Evolutionary conservation across 53 echinoderm and acorn worm genomes (phyloP), one percentile per base, ranked within the genome.

Genomic region (Echinometra lucunter): DNA sequence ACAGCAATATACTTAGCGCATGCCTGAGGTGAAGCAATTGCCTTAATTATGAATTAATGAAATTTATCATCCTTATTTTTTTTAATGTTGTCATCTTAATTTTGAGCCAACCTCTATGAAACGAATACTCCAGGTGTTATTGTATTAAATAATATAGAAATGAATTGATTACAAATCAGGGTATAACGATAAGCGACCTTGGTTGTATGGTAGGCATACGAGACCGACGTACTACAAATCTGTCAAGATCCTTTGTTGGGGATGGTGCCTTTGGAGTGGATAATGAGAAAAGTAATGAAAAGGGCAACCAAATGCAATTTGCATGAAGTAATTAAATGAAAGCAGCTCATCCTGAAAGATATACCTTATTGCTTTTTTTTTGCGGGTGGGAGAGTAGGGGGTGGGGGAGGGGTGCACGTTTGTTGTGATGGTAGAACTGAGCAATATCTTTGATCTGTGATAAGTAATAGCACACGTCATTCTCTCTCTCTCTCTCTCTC

Each of bases 221-320:
- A 81, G 81, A 81, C 81, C 9, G n/a, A n/a, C n/a, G 75, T 19
- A 75, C 17, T 40, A 42, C 44, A 81, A 81, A 81, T 81, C 81
- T 81, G 81, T 44, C 81, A 23, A 25, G 81, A 81, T 81, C 81
- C 81, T 81, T 81, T 81, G 81, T 81, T 81, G 81, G 81, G 42
- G 44, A 21, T 81, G 42, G 44, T 81, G 21, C 42, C 10, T 44
- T 81, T 40, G 42, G 81, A 81, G 81, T 81, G 81, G 81, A 81
- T 81, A 81, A 81, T 81, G 81, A 81, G 81, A 81, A 81, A 81
- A 81, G 81, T 81, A 81, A 81, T 81, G 81, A 81, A 81, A 81
- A 81, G 81, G 81, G 81, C 42, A 81, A 81, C 81, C 81, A 81
- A 81, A 81, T 81, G 81, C 81, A 81, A 81, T 81, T 81, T 81